A percentile compares a stretch with the other conserved stretches of the same genome.
Evolutionary conservation across 2,113 vertebrate genomes (phyloP).

Genomic region (Heptranchias perlo): DNA sequence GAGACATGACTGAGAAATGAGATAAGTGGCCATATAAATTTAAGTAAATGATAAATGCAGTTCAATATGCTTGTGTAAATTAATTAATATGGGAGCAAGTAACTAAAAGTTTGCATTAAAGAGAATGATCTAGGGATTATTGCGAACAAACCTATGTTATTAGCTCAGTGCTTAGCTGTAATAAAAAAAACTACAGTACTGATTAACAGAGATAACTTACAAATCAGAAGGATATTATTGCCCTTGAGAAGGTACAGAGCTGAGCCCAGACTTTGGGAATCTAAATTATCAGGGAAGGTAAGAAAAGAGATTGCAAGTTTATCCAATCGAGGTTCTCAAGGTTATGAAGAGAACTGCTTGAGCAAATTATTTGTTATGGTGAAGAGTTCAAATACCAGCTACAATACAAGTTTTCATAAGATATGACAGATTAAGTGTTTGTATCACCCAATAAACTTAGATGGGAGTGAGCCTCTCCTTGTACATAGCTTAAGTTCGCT

Average conservation of each 20-base stretch:
- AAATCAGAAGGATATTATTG: not conserved
- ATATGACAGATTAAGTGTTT: not conserved
- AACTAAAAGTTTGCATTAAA: not conserved
- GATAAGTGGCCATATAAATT: not conserved
- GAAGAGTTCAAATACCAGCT: not conserved
- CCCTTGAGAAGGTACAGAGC: not conserved
- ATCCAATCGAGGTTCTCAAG: not conserved
- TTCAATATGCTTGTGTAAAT: not conserved
- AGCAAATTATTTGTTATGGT: not conserved
- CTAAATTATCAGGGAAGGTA: not conserved
- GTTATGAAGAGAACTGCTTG: not conserved
- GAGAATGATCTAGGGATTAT: not conserved
- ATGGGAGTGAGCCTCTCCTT: not conserved
- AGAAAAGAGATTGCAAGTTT: not conserved
- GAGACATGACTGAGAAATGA: not conserved
- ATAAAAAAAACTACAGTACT: not conserved
- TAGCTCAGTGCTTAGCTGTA: not conserved
- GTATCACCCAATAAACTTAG: not conserved
- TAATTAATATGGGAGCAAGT: not conserved
- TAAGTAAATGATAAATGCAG: not conserved
- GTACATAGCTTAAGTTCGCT: not conserved
- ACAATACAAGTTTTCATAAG: not conserved
- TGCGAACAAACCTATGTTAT: not conserved
- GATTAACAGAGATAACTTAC: not conserved
- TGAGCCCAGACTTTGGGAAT: not conserved